Evolutionary conservation across 2,797 vertebrate genomes (phyloP).

Genomic region (Pantherophis vulpinus): DNA sequence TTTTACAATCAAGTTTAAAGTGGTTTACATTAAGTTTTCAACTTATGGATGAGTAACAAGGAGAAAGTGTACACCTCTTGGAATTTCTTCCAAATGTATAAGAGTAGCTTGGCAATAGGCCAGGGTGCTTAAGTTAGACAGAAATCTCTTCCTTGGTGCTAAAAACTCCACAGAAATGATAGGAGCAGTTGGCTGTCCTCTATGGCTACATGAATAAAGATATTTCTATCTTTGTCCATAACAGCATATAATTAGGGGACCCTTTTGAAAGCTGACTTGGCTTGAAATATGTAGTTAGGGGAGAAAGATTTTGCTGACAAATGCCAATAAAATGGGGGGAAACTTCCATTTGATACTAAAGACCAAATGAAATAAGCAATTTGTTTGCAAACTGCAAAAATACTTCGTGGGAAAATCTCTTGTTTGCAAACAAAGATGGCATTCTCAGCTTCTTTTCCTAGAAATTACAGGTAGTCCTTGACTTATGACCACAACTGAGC

Average conservation of each 20-base stretch:
- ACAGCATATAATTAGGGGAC: constrained; percentile 57
- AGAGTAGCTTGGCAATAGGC: constrained; percentile 45
- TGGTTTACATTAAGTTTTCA: constrained; percentile 13
- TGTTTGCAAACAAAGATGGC: not conserved
- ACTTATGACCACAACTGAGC: not conserved
- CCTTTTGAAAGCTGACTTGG: constrained; percentile 43
- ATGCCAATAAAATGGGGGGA: not conserved
- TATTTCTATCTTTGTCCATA: constrained; percentile 53
- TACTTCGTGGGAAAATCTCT: not conserved
- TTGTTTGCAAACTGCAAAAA: not conserved
- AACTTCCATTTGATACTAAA: not conserved
- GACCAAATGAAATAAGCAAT: not conserved
- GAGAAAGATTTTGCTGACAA: not conserved
- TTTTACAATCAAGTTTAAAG: no score
- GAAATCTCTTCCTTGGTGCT: not conserved
- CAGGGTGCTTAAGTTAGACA: constrained; percentile 54
- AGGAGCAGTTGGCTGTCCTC: constrained; percentile 52
- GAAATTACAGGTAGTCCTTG: constrained; percentile 1
- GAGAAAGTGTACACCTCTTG: constrained; percentile 47
- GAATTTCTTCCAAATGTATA: constrained; percentile 43
- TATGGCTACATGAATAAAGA: constrained; percentile 46
- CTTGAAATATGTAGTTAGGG: constrained; percentile 42
- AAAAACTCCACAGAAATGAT: constrained; percentile 53
- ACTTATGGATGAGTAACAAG: constrained; percentile 29
- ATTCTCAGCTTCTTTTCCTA: not conserved